Percentiles rank a stretch among this genome's conserved stretches.
These are phyloP conservation scores for Astyanax mexicanus DNA, from an alignment of 2,797 vertebrate species.

Conservation along the genomic window DNA sequence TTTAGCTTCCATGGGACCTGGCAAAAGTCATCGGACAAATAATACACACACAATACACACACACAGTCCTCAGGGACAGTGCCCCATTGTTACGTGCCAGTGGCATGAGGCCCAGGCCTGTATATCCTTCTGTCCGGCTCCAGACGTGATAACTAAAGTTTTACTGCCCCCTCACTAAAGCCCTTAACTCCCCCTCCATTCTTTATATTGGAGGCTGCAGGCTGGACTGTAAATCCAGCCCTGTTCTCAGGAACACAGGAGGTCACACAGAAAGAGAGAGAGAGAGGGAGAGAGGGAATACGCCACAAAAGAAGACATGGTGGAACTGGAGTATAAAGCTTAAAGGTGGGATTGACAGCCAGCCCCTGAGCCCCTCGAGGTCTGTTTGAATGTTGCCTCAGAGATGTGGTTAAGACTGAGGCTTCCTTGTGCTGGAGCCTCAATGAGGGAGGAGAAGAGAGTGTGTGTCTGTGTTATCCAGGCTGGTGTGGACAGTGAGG, in stretches of 20 bases:
- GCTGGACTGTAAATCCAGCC: slow-evolving; percentile 25
- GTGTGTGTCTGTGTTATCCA: slow-evolving; percentile 1
- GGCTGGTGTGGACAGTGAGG: neutral
- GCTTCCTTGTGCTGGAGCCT: slow-evolving; percentile 16
- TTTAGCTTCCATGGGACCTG: too few relatives aligned
- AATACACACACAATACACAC: neutral
- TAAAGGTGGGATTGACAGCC: slow-evolving; percentile 56
- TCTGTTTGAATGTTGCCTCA: slow-evolving; percentile 10
- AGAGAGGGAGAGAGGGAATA: slow-evolving; percentile 35
- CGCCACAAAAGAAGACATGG: slow-evolving; percentile 27
- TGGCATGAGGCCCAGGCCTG: neutral
- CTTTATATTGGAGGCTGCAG: slow-evolving; percentile 36
- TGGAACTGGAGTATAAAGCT: slow-evolving; percentile 48
- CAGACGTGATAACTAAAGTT: slow-evolving; percentile 17
- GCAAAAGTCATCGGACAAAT: too few relatives aligned
- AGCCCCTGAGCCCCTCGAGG: slow-evolving; percentile 50
- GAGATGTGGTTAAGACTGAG: slow-evolving; percentile 16
- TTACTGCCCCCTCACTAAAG: slow-evolving; percentile 1
- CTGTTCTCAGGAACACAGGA: slow-evolving; percentile 51
- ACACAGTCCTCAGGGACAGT: neutral
- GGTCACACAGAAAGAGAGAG: slow-evolving; percentile 47
- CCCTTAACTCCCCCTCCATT: neutral
- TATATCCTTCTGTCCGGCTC: slow-evolving; percentile 1
- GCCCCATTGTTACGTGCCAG: neutral
- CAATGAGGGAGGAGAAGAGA: neutral